Conservation (phyloP, 2,888 invertebrate genomes). For the Scotopteryx bipunctaria region DNA sequence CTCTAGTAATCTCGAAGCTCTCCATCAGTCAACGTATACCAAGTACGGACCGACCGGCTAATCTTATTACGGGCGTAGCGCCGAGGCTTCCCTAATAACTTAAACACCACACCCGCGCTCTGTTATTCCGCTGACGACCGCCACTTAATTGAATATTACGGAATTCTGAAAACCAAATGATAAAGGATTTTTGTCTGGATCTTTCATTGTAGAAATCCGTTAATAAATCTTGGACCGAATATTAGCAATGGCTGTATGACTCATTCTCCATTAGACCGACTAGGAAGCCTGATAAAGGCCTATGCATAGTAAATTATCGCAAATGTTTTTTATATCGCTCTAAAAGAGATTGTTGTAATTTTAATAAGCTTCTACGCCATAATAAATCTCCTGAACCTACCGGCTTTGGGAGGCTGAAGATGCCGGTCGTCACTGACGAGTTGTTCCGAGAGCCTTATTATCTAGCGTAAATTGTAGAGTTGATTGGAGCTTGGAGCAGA, state of each 20-base stretch:
- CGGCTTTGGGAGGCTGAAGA: too few relatives aligned
- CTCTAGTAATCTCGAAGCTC: conserved; percentile 27
- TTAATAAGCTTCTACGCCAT: too few relatives aligned
- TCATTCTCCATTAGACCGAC: too few relatives aligned
- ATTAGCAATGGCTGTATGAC: too few relatives aligned
- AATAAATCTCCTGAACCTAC: too few relatives aligned
- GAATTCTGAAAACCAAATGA: conserved; percentile 37
- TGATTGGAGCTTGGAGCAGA: conserved; percentile 27
- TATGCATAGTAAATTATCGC: too few relatives aligned
- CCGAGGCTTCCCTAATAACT: conserved; percentile 75
- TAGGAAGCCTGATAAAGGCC: too few relatives aligned
- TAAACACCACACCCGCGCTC: conserved; percentile 55
- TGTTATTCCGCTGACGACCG: conserved; percentile 58
- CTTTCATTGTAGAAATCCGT: too few relatives aligned
- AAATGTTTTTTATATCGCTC: too few relatives aligned
- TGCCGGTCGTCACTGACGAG: too few relatives aligned
- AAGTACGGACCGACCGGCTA: conserved; percentile 50
- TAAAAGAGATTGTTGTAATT: too few relatives aligned
- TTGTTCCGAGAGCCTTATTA: not conserved
- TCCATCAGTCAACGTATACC: conserved; percentile 7
- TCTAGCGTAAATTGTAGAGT: conserved; percentile 22
- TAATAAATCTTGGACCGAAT: too few relatives aligned
- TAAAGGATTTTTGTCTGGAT: conserved; percentile 11
- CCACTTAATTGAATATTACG: conserved; percentile 57
- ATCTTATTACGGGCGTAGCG: conserved; percentile 70